Percentiles rank a stretch among this genome's conserved stretches.
Conservation (phyloP, 2,797 vertebrate genomes). For the Tenualosa thibaudeaui region DNA sequence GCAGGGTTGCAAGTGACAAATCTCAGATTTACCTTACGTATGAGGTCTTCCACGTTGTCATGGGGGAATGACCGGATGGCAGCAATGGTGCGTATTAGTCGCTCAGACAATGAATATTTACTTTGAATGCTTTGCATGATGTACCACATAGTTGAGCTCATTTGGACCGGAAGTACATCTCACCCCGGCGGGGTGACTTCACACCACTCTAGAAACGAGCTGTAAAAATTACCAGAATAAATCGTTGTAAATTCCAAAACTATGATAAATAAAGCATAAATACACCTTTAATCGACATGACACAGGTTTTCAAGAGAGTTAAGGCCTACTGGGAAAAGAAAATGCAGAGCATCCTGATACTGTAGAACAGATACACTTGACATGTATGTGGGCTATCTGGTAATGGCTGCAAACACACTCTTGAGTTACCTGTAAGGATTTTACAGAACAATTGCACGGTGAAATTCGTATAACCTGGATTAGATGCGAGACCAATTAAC, state of each 20-base stretch:
- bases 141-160: conserved; percentile 97
- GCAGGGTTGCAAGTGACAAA: background rate
- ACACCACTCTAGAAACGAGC: conserved; percentile 50
- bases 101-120: conserved; percentile 94
- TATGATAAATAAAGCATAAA: background rate
- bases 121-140: conserved; percentile 97
- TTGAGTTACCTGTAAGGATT: no score
- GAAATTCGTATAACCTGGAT: no score
- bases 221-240: background rate
- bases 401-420: background rate
- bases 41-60: conserved; percentile 95
- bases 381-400: background rate
- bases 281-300: no score
- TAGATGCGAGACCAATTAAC: no score
- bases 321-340: no score
- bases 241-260: background rate
- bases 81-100: conserved; percentile 93
- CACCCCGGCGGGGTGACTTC: conserved; percentile 72
- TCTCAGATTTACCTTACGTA: conserved; percentile 79
- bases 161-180: conserved; percentile 77
- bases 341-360: no score
- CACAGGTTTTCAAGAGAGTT: background rate
- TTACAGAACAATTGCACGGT: no score
- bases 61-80: conserved; percentile 94
- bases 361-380: background rate